These are phyloP conservation scores for Cottus gobio DNA, from an alignment of 2,113 vertebrate species.

Conservation along the genomic window DNA sequence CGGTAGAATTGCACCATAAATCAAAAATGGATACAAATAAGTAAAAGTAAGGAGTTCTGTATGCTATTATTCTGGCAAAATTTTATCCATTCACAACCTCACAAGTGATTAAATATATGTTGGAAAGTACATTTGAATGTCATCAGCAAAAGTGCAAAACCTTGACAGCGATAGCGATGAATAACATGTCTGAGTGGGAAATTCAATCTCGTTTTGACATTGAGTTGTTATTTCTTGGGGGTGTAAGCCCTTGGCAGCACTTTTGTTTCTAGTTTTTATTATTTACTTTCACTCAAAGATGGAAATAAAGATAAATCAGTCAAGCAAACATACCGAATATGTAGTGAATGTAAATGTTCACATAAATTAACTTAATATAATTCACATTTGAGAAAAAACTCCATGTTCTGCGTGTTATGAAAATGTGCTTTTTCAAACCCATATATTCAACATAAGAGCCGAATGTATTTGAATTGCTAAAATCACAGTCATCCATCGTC, in stretches of 20 bases:
- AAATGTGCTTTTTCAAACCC: background rate
- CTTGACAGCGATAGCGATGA: background rate
- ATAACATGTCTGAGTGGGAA: background rate
- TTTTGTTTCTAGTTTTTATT: background rate
- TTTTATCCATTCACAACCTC: background rate
- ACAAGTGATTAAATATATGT: background rate
- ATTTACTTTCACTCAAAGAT: background rate
- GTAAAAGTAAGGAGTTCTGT: background rate
- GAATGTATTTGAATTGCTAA: constrained; percentile 25
- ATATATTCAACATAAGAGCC: background rate
- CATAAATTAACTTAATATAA: background rate
- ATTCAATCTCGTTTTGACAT: background rate
- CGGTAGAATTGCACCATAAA: background rate
- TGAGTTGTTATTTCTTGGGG: background rate
- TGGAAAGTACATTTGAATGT: background rate
- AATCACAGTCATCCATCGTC: constrained; percentile 5
- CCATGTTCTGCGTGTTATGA: background rate
- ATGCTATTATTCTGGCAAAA: background rate
- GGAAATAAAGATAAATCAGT: background rate
- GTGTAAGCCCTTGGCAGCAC: background rate
- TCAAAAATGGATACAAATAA: background rate
- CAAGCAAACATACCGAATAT: background rate
- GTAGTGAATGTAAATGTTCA: background rate
- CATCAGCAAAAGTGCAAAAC: background rate
- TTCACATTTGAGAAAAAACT: background rate